phyloP scores from a whole-genome alignment of 2,113 vertebrate species.

The human (Homo sapiens) region DNA sequence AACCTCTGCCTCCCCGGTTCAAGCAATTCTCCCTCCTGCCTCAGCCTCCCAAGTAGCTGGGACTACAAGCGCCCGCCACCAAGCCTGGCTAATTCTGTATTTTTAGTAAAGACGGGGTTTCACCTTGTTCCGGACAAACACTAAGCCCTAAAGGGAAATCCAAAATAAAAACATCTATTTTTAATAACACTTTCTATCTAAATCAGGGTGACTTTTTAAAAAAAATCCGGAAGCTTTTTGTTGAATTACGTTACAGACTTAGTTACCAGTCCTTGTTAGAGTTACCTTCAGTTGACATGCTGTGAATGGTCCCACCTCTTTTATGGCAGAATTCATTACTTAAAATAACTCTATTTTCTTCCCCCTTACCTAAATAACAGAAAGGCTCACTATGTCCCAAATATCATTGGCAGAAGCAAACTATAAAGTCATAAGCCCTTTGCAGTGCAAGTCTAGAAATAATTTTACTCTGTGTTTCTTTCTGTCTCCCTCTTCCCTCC shows the following conservation, averaged over 20 bases:
- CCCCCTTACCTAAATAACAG: not conserved
- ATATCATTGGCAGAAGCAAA: not conserved
- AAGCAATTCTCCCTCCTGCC: no score
- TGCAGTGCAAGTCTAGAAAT: not conserved
- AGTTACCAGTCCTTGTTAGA: not conserved
- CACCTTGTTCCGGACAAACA: not conserved
- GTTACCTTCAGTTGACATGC: not conserved
- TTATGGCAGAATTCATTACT: not conserved
- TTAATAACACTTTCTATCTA: not conserved
- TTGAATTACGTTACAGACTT: not conserved
- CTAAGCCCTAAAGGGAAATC: not conserved
- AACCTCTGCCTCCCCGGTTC: no score
- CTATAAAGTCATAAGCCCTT: not conserved
- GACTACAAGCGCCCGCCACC: no score
- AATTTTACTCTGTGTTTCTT: not conserved
- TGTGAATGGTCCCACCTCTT: not conserved
- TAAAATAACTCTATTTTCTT: not conserved
- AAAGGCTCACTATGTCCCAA: not conserved
- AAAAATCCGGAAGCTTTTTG: not conserved
- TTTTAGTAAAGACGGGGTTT: no score
- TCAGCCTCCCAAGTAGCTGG: no score
- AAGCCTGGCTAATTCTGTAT: no score
- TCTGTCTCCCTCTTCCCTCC: not conserved
- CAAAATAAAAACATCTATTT: not conserved
- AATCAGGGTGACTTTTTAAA: not conserved